phyloP scores from a whole-genome alignment of 2,888 invertebrate species.

The Cephus pygmeus region DNA sequence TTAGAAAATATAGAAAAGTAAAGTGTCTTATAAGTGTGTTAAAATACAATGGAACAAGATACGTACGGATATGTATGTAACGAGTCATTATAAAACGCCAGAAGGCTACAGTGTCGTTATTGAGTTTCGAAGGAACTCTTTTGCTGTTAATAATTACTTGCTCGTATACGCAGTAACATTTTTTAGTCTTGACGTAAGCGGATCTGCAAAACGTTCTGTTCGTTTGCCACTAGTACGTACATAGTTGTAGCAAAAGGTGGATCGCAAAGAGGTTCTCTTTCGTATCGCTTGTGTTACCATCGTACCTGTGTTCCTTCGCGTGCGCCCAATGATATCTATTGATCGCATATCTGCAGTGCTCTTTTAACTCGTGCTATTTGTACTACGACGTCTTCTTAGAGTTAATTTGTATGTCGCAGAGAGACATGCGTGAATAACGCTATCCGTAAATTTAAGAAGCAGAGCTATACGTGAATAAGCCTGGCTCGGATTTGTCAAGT shows the following conservation, averaged over 20 bases:
- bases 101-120: not conserved
- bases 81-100: not conserved
- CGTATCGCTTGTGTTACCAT: not conserved
- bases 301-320: not conserved
- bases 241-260: not conserved
- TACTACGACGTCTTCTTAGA: not conserved
- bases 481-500: no score
- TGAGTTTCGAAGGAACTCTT: not conserved
- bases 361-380: not conserved
- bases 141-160: not conserved
- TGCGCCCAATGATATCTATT: not conserved
- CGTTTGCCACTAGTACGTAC: not conserved
- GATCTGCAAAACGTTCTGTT: not conserved
- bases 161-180: not conserved
- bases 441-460: not conserved
- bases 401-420: not conserved
- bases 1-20: no score
- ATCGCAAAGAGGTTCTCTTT: not conserved
- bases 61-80: not conserved
- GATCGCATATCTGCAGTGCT: not conserved
- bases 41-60: no score
- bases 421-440: not conserved
- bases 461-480: not conserved
- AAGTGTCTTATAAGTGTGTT: no score
- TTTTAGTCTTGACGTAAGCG: not conserved